These are phyloP conservation scores for Drosophila ironensis DNA, from an alignment of 1,140 invertebrate genomes.

Conservation along the genomic window DNA sequence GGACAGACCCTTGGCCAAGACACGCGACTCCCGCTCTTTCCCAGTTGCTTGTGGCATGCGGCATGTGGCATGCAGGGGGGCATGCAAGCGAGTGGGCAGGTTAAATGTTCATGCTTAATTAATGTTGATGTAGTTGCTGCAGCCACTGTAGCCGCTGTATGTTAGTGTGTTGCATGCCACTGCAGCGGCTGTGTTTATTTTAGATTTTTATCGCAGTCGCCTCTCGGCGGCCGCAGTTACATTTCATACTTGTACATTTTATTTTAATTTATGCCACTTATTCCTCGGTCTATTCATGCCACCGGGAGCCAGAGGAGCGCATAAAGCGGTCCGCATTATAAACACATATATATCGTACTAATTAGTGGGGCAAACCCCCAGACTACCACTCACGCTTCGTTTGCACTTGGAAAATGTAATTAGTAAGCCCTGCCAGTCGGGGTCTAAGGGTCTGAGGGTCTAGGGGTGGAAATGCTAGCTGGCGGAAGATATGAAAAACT, in stretches of 20 bases:
- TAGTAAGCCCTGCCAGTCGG: constrained; percentile 54
- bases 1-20: constrained; percentile 39
- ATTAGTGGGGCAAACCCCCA: constrained; percentile 62
- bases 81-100: constrained; percentile 64
- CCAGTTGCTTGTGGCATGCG: not conserved
- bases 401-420: constrained; percentile 78
- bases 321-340: constrained; percentile 44
- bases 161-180: constrained; percentile 59
- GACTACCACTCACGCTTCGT: constrained; percentile 60
- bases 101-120: constrained; percentile 79
- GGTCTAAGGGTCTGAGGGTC: constrained; percentile 39
- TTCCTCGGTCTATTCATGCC: constrained; percentile 38
- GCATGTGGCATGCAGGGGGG: constrained; percentile 19
- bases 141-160: constrained; percentile 1
- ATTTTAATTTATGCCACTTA: constrained; percentile 80
- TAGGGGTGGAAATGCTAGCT: too few relatives aligned
- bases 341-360: constrained; percentile 68
- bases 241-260: constrained; percentile 73
- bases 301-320: constrained; percentile 31
- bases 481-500: constrained; percentile 56
- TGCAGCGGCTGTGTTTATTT: constrained; percentile 66
- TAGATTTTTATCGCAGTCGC: constrained; percentile 72
- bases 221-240: constrained; percentile 42
- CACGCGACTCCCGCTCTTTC: constrained; percentile 38
- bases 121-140: constrained; percentile 58